Evolutionary conservation across 2,113 vertebrate genomes (phyloP).

Genomic region (Solenodon paradoxus): DNA sequence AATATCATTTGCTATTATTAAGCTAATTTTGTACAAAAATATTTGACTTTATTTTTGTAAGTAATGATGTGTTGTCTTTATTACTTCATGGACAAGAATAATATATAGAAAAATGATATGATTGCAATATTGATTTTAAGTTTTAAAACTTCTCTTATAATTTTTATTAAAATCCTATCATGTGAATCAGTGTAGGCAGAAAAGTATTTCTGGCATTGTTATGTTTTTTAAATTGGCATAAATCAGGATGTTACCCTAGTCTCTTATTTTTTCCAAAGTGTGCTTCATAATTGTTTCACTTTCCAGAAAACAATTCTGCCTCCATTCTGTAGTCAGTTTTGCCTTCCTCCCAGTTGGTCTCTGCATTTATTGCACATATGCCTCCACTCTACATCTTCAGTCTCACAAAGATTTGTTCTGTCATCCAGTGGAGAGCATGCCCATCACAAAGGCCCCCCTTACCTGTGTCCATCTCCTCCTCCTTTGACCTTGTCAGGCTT

Average conservation of each 20-base stretch:
- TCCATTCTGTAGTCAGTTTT: neutral
- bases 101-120: neutral
- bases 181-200: neutral
- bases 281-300: neutral
- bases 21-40: neutral
- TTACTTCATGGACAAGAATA: neutral
- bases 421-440: neutral
- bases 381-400: neutral
- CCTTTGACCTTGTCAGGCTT: neutral
- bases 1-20: neutral
- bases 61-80: neutral
- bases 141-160: neutral
- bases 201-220: neutral
- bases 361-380: neutral
- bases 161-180: neutral
- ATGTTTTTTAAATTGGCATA: neutral
- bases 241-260: neutral
- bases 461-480: neutral
- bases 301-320: slow-evolving; percentile 10
- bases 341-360: too few species aligned
- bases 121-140: neutral
- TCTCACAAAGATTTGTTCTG: neutral
- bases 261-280: neutral
- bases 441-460: neutral
- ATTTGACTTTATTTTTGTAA: neutral